Evolutionary conservation across 2,888 invertebrate species (phyloP), one percentile per base, ranked within the genome.

Genomic region (Hymenopus coronatus): DNA sequence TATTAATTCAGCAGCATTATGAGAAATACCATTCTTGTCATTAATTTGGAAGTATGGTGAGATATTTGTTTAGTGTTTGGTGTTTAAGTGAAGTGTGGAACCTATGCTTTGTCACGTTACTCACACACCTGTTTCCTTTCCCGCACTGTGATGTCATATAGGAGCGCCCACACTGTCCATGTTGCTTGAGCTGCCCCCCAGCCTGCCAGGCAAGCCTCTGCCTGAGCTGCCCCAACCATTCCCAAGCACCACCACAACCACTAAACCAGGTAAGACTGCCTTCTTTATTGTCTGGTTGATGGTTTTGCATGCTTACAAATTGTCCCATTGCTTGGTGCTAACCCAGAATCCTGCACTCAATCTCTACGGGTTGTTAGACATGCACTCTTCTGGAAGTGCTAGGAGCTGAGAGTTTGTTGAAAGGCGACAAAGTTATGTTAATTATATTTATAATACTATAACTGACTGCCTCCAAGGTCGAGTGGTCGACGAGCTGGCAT

Each of bases 161-260:
- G 96, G 96, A 0, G 96, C 97, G 0, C 97, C 97, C 0, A 97
- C 97, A 0, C 93, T 97, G 0, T 97, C 97, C 0, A 96, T 96
- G 95, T 93, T 97, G 15, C 93, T 97, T 12, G 97, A 96, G 90
- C 94, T 94, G 90, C 94, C 94, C 89, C 93, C 93, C 7, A 91
- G 93, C 90, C 92, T 93, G 89, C 93, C 94, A 12, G 93, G 94
- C 1, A 93, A 93, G 90, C 91, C 92, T 15, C 90, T 93, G 46
- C 93, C 93, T 25, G 91, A 91, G 83, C 91, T 91, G 33, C 90
- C 90, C 70, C 54, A 90, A 89, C 88, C 87, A 70, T 27, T 84
- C 85, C 82, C 82, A 86, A 27, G 33, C 85, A 82, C 82, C 84
- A 82, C 89, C 27, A 20, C 12, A 46, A 70, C 83, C 83, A 85